Evolutionary conservation across 2,797 vertebrate genomes (phyloP).

Genomic region (Lithobates pipiens): DNA sequence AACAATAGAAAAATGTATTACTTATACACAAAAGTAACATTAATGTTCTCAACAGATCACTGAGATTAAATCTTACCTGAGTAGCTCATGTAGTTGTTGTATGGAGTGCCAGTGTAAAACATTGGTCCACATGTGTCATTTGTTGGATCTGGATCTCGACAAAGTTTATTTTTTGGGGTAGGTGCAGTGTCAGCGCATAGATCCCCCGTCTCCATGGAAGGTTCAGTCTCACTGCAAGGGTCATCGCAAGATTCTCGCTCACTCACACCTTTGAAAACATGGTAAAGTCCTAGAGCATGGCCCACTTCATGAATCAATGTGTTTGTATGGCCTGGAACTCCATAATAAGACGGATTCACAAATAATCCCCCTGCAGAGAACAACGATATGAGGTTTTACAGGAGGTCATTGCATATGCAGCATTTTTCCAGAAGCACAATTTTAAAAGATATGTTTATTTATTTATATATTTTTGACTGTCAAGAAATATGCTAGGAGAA

Average conservation of each 20-base stretch:
- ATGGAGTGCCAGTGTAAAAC: conserved; percentile 87
- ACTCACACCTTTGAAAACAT: conserved; percentile 97
- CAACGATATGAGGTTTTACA: neutral
- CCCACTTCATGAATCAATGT: conserved; percentile 98
- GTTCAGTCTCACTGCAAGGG: conserved; percentile 89
- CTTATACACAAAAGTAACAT: too few relatives aligned
- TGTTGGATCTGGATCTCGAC: conserved; percentile 85
- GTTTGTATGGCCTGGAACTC: conserved; percentile 87
- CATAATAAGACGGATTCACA: conserved; percentile 92
- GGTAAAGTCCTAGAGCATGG: conserved; percentile 94
- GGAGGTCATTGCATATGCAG: too few relatives aligned
- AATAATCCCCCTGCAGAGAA: conserved; percentile 88
- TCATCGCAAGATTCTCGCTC: conserved; percentile 96
- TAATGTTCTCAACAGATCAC: too few relatives aligned
- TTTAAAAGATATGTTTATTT: neutral
- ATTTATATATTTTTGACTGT: neutral
- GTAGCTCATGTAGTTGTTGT: conserved; percentile 98
- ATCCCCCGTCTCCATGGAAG: conserved; percentile 96
- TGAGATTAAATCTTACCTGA: conserved; percentile 76
- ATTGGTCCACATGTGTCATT: conserved; percentile 89
- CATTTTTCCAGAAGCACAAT: neutral
- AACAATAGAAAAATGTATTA: too few relatives aligned
- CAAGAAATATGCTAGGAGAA: too few relatives aligned
- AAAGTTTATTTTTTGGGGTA: conserved; percentile 90
- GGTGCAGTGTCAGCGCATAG: conserved; percentile 95